Percentiles rank a stretch among this genome's conserved stretches.
Conservation (phyloP, 2,113 vertebrate species). For the Polyodon spathula region DNA sequence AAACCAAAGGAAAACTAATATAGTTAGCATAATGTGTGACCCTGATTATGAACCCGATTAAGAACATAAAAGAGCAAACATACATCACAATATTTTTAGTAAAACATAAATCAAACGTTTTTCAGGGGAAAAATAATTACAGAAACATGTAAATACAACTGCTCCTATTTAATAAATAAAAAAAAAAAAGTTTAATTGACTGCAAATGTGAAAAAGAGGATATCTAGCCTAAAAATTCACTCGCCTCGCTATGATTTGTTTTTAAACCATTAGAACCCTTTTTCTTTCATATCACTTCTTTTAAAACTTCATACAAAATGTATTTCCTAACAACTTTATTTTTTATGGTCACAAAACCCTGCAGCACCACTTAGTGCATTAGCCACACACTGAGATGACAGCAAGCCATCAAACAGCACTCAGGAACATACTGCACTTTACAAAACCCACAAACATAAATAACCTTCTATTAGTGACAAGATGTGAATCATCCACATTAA, state of each 20-base stretch:
- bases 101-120: neutral
- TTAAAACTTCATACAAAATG: constrained; percentile 14
- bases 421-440: neutral
- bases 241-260: constrained; percentile 2
- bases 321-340: constrained; percentile 11
- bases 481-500: neutral
- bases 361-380: constrained; percentile 9
- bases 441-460: constrained; percentile 1
- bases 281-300: constrained; percentile 9
- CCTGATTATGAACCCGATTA: too few relatives aligned
- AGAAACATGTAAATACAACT: too few relatives aligned
- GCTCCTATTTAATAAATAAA: too few relatives aligned
- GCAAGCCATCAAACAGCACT: constrained; percentile 15
- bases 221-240: too few relatives aligned
- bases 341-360: constrained; percentile 6
- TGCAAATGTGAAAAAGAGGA: too few relatives aligned
- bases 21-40: too few relatives aligned
- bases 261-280: neutral
- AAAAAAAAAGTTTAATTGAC: too few relatives aligned
- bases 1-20: too few relatives aligned
- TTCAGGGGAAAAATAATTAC: too few relatives aligned
- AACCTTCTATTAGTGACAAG: constrained; percentile 9
- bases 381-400: constrained; percentile 17
- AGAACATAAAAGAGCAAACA: neutral
- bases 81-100: neutral